These are phyloP conservation scores for Pseudolaguvia tuberculata DNA, from an alignment of 2,113 vertebrate genomes.

Conservation along the genomic window DNA sequence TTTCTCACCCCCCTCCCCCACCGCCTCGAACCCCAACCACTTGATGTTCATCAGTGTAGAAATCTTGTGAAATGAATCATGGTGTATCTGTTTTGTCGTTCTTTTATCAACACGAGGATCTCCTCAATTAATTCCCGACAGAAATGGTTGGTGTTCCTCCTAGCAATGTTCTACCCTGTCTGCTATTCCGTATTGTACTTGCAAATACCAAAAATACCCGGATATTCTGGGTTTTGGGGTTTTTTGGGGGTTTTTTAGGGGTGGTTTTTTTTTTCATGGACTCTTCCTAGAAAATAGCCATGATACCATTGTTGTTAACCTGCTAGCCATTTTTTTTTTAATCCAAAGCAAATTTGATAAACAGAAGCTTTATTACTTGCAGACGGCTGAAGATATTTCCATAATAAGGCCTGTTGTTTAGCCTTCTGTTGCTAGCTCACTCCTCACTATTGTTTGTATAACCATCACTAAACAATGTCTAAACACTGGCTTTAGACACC, in stretches of 20 bases:
- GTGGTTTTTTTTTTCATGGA: neutral
- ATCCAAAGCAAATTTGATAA: neutral
- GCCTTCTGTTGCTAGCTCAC: neutral
- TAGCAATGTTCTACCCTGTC: neutral
- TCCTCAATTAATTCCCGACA: neutral
- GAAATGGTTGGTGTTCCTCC: neutral
- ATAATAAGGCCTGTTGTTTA: neutral
- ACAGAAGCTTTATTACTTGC: neutral
- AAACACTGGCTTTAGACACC: neutral
- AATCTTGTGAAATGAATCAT: conserved; percentile 9
- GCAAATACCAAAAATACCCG: too few relatives aligned
- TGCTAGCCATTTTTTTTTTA: neutral
- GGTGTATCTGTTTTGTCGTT: neutral
- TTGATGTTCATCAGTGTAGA: neutral
- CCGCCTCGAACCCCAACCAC: too few relatives aligned
- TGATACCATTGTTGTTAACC: neutral
- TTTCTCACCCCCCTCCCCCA: too few relatives aligned
- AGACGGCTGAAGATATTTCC: neutral
- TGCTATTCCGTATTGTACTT: neutral
- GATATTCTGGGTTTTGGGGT: too few relatives aligned
- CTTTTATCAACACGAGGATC: conserved; percentile 17
- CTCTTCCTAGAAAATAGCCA: neutral
- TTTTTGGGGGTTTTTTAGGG: too few relatives aligned
- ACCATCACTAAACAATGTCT: conserved; percentile 2
- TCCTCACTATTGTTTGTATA: neutral